phyloP scores from a whole-genome alignment of 1,140 invertebrate genomes.

The Ceratoteleas bidentatus region DNA sequence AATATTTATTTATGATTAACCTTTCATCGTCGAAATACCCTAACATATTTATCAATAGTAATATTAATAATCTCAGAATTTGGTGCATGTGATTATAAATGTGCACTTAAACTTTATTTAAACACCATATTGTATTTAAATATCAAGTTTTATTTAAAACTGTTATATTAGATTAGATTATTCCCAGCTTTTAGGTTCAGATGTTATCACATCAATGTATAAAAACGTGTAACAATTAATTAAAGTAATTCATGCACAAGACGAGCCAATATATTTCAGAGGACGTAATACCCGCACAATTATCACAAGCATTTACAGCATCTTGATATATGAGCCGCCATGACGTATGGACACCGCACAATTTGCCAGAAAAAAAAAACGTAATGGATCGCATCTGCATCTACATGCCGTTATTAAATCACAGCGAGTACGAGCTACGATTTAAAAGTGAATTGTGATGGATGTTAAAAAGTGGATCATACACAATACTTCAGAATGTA shows the following conservation, averaged over 20 bases:
- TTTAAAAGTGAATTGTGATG: conserved; percentile 25
- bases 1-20: no score
- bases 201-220: no score
- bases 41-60: no score
- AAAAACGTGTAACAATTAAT: background rate
- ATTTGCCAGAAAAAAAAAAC: conserved; percentile 36
- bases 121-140: no score
- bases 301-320: conserved; percentile 30
- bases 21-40: no score
- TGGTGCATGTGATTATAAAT: no score
- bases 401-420: conserved; percentile 37
- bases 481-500: conserved; percentile 11
- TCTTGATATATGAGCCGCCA: conserved; percentile 27
- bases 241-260: conserved; percentile 12
- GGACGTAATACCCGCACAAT: conserved; percentile 21
- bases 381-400: conserved; percentile 42
- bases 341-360: conserved; percentile 30
- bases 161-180: no score
- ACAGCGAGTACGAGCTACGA: conserved; percentile 14
- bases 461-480: conserved; percentile 25
- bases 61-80: no score
- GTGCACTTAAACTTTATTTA: no score
- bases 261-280: conserved; percentile 27
- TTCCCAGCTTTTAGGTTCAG: no score
- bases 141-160: no score